A percentile compares a stretch with the other conserved stretches of the same genome.
Evolutionary conservation across 2,888 invertebrate species (phyloP).

Genomic region (Acanthosoma haemorrhoidale): DNA sequence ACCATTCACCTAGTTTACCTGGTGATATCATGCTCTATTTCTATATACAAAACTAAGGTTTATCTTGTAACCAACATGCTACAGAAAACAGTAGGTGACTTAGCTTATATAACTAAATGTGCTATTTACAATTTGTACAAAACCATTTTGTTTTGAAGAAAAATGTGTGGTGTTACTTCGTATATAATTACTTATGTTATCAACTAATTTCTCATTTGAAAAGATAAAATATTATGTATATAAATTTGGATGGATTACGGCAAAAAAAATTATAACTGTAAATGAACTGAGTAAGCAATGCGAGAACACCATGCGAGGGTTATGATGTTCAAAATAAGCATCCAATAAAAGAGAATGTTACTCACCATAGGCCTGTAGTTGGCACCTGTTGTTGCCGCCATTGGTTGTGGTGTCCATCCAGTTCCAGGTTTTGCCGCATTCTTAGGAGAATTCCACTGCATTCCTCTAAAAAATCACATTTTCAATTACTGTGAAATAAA

Average conservation of each 20-base stretch:
- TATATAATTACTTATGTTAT: too few species aligned
- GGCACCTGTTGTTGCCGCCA: slow-evolving; percentile 81
- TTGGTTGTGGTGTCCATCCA: slow-evolving; percentile 82
- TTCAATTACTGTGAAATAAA: not conserved
- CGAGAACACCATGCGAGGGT: slow-evolving; percentile 1
- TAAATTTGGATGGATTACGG: too few species aligned
- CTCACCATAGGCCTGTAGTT: slow-evolving; percentile 77
- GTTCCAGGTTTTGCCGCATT: slow-evolving; percentile 66
- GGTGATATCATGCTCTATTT: too few species aligned
- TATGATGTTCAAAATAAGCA: not conserved
- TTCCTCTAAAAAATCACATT: slow-evolving; percentile 64
- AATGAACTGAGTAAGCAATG: not conserved
- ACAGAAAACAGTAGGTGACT: not conserved
- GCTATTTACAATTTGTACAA: slow-evolving; percentile 7
- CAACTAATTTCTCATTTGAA: too few species aligned
- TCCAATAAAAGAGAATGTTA: not conserved
- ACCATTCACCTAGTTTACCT: too few species aligned
- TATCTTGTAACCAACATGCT: not conserved
- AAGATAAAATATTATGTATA: too few species aligned
- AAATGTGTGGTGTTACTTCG: not conserved
- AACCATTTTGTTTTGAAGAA: not conserved
- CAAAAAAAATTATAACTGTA: too few species aligned
- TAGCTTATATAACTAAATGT: not conserved
- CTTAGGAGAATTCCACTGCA: slow-evolving; percentile 88
- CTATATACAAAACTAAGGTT: too few species aligned